These are phyloP conservation scores for Paraescarpia echinospica DNA, from an alignment of 1,140 invertebrate genomes.

Conservation along the genomic window DNA sequence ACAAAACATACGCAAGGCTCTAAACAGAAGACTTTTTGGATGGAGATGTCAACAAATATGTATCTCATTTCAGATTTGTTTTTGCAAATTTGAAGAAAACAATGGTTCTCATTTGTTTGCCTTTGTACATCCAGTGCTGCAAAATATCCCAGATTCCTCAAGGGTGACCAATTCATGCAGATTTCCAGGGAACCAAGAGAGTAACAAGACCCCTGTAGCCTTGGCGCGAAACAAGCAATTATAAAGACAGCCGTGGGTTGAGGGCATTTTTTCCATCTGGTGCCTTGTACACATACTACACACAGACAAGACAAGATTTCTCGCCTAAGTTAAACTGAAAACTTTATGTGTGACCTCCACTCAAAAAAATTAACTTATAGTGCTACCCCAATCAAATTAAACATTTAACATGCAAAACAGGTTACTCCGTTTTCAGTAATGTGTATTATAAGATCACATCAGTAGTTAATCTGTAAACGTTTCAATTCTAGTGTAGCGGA, in stretches of 20 bases:
- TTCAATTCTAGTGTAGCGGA: background rate
- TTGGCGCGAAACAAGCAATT: background rate
- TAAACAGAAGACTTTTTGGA: too few species aligned
- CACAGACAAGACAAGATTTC: background rate
- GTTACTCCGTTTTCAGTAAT: background rate
- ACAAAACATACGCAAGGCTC: too few species aligned
- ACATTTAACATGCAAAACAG: background rate
- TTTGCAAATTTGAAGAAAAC: background rate
- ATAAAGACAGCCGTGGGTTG: background rate
- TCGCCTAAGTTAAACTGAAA: background rate
- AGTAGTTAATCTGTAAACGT: background rate
- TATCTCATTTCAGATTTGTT: background rate
- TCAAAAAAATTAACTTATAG: background rate
- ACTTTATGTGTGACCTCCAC: background rate
- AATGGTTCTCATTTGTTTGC: background rate
- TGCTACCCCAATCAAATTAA: background rate
- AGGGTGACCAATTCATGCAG: background rate
- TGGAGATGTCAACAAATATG: too few species aligned
- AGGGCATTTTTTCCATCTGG: background rate
- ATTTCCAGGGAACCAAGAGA: background rate
- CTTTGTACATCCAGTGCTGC: background rate
- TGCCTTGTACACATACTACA: background rate
- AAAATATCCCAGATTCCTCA: background rate
- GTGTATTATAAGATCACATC: background rate
- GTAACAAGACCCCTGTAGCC: background rate